Percentiles rank a stretch among this genome's conserved stretches.
These are phyloP conservation scores for Glaucopsyche alexis DNA, from an alignment of 2,888 invertebrate species.

Conservation along the genomic window DNA sequence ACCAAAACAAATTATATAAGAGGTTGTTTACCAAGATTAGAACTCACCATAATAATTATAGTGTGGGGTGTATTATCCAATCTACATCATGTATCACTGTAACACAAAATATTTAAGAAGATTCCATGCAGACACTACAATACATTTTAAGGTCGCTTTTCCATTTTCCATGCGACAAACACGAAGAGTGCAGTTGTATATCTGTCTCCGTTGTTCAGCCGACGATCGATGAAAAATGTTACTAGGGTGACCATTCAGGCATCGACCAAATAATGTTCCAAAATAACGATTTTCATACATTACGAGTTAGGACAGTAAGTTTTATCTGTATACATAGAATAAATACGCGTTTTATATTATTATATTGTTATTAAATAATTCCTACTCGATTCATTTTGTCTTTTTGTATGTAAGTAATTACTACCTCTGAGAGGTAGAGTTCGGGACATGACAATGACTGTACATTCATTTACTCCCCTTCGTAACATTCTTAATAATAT, in stretches of 20 bases:
- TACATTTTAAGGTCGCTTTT: constrained; percentile 63
- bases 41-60: constrained; percentile 20
- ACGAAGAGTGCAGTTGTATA: constrained; percentile 57
- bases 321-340: background rate
- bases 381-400: too few relatives aligned
- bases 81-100: constrained; percentile 24
- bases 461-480: background rate
- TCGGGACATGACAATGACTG: background rate
- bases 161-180: constrained; percentile 73
- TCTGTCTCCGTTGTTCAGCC: constrained; percentile 57
- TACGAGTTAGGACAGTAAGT: background rate
- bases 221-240: constrained; percentile 65
- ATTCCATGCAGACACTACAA: constrained; percentile 45
- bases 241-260: constrained; percentile 61
- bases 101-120: constrained; percentile 26
- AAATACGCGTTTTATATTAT: too few relatives aligned
- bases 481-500: too few relatives aligned
- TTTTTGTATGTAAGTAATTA: too few relatives aligned
- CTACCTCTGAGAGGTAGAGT: too few relatives aligned
- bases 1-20: constrained; percentile 10
- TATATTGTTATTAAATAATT: too few relatives aligned
- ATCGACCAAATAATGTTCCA: constrained; percentile 16
- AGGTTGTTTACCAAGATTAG: background rate
- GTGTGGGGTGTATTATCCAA: background rate
- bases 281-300: constrained; percentile 8